Percentiles rank a stretch among this genome's conserved stretches.
Conservation (phyloP, 2,113 vertebrate genomes). For the Diphyllodes magnificus region DNA sequence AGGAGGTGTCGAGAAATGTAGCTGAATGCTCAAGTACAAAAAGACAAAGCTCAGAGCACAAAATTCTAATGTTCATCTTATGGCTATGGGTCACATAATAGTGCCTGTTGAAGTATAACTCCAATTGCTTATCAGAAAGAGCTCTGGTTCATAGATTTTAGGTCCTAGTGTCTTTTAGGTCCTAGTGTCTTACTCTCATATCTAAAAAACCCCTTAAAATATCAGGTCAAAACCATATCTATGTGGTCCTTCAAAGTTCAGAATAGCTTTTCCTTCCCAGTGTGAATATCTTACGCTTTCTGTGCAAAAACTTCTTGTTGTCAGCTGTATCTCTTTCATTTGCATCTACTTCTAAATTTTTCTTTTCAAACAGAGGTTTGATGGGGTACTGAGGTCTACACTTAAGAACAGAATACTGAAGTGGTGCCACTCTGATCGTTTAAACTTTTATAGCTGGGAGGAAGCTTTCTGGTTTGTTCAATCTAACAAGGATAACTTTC, state of each 20-base stretch:
- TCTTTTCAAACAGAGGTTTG: not conserved
- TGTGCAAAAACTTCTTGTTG: not conserved
- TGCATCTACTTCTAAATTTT: not conserved
- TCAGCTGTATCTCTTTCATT: not conserved
- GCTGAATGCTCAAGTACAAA: not conserved
- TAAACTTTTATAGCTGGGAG: not conserved
- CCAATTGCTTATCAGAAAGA: not conserved
- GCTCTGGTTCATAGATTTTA: not conserved
- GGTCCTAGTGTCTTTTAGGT: not conserved
- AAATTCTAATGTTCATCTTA: not conserved
- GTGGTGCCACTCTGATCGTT: not conserved
- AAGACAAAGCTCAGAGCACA: not conserved
- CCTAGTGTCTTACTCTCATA: not conserved
- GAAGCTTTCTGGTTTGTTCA: not conserved
- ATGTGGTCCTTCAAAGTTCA: not conserved
- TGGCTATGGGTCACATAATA: not conserved
- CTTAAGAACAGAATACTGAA: not conserved
- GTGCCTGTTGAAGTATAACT: not conserved
- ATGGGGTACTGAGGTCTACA: not conserved
- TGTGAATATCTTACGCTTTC: not conserved
- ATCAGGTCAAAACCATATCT: not conserved
- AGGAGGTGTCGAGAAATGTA: not conserved
- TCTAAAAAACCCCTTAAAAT: not conserved
- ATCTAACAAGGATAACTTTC: accelerated
- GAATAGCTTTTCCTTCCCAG: not conserved